Evolutionary conservation across 2,797 vertebrate genomes (phyloP), one percentile per base, ranked within the genome.

Genomic region (Strix occidentalis): DNA sequence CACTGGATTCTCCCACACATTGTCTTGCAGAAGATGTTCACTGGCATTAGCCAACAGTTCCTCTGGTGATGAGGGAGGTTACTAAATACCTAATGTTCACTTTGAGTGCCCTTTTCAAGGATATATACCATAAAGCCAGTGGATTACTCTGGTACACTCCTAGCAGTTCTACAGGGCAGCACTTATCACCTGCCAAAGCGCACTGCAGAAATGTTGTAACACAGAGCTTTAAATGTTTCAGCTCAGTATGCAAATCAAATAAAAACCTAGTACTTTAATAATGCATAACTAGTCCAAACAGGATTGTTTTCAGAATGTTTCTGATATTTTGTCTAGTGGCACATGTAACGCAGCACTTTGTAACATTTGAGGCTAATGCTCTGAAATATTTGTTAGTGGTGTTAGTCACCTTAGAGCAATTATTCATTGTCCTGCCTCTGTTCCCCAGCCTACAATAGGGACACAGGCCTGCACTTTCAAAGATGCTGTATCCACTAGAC

Each of bases 291-390:
- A 66, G 68, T 39, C n/a, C 63, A 56, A 54, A 31, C 16, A 71
- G 48, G 50, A 23, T 17, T 61, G 17, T 9, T 64, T 45, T 61
- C 69, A 70, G 51, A 74, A 80, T 1, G 0, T 23, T 69, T 63
- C 71, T 80, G 37, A 21, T 51, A 41, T 28, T 71, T 33, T 84
- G 9, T 20, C 63, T 39, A 7, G 4, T 3, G 10, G 16, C 41
- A 60, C 7, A 0, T 1, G 25, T 29, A 48, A 65, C 1, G 2
- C 31, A 23, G 17, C 15, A 15, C 50, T 61, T 25, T 31, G 37
- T 31, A 37, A 26, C 12, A 5, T 31, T 31, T 60, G 35, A 80
- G 58, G 51, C 6, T 53, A 35, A 31, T 4, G 5, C 9, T 76
- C 70, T 48, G 78, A 83, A 84, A 31, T 33, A 17, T 9, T 37